A percentile compares a stretch with the other conserved stretches of the same genome.
phyloP scores from a whole-genome alignment of 2,797 vertebrate genomes.

The Rhynchotus rufescens region DNA sequence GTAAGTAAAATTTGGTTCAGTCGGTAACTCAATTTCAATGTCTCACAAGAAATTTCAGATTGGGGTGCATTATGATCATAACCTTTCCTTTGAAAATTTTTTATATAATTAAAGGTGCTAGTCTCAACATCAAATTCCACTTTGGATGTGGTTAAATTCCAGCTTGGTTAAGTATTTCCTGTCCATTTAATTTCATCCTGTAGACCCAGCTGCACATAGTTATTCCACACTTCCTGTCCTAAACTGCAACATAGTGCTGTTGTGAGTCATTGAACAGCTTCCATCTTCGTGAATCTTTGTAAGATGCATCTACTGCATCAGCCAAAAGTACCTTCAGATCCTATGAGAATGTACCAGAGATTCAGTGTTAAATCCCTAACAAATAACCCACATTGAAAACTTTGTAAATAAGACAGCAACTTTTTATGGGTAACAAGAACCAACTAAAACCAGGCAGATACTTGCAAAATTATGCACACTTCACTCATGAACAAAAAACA shows the following conservation, averaged over 20 bases:
- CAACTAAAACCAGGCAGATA: neutral
- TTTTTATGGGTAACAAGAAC: neutral
- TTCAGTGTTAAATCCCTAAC: neutral
- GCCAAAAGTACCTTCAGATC: slow-evolving; percentile 10
- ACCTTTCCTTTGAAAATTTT: neutral
- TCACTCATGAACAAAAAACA: neutral
- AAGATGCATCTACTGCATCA: slow-evolving; percentile 37
- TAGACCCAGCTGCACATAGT: slow-evolving; percentile 70
- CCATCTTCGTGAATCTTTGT: slow-evolving; percentile 17
- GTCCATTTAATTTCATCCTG: slow-evolving; percentile 65
- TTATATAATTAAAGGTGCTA: slow-evolving; percentile 57
- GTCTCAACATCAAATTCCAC: slow-evolving; percentile 62
- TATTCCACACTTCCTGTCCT: slow-evolving; percentile 65
- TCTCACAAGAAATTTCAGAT: neutral
- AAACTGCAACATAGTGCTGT: slow-evolving; percentile 49
- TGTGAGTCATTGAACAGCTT: slow-evolving; percentile 47
- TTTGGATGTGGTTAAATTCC: slow-evolving; percentile 71
- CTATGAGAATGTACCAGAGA: neutral
- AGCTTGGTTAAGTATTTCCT: slow-evolving; percentile 69
- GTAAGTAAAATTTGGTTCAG: neutral
- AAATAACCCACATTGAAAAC: neutral
- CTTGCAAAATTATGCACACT: neutral
- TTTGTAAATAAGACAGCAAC: rapidly evolving
- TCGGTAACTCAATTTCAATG: neutral
- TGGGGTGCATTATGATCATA: neutral